A percentile compares a stretch with the other conserved stretches of the same genome.
Evolutionary conservation across 2,888 invertebrate genomes (phyloP).

Genomic region (Caenorhabditis macrosperma): DNA sequence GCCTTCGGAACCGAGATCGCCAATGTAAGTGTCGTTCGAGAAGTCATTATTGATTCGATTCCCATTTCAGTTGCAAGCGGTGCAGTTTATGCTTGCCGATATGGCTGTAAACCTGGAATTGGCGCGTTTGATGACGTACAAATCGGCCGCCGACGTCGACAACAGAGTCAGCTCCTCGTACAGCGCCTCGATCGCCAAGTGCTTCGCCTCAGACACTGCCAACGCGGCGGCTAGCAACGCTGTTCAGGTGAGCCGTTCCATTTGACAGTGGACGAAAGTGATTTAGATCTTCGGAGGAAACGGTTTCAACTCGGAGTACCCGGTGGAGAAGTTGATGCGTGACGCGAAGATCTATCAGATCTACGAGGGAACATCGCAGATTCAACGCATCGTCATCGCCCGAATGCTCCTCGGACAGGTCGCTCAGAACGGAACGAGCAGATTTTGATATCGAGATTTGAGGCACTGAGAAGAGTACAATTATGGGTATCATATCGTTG

Average conservation of each 20-base stretch:
- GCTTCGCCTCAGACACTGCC: slow-evolving; percentile 92
- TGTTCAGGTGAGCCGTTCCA: slow-evolving; percentile 84
- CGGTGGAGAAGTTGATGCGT: slow-evolving; percentile 97
- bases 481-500: too few species aligned
- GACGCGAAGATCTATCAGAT: slow-evolving; percentile 99
- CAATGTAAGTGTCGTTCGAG: slow-evolving; percentile 78
- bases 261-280: too few species aligned
- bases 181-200: slow-evolving; percentile 95
- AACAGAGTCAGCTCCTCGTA: slow-evolving; percentile 81
- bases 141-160: slow-evolving; percentile 92
- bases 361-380: slow-evolving; percentile 90
- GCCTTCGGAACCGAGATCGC: slow-evolving; percentile 87
- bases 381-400: slow-evolving; percentile 94
- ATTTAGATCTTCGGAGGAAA: slow-evolving; percentile 79
- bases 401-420: slow-evolving; percentile 80
- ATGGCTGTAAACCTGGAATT: slow-evolving; percentile 94
- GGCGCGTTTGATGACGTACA: slow-evolving; percentile 89
- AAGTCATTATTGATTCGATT: background rate
- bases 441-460: too few species aligned
- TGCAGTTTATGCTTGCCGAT: slow-evolving; percentile 94
- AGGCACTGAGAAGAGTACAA: too few species aligned
- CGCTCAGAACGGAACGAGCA: slow-evolving; percentile 67
- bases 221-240: slow-evolving; percentile 95
- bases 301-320: slow-evolving; percentile 93
- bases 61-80: slow-evolving; percentile 86